These are phyloP conservation scores for Anseranas semipalmata DNA, from an alignment of 2,113 vertebrate species.

Conservation along the genomic window DNA sequence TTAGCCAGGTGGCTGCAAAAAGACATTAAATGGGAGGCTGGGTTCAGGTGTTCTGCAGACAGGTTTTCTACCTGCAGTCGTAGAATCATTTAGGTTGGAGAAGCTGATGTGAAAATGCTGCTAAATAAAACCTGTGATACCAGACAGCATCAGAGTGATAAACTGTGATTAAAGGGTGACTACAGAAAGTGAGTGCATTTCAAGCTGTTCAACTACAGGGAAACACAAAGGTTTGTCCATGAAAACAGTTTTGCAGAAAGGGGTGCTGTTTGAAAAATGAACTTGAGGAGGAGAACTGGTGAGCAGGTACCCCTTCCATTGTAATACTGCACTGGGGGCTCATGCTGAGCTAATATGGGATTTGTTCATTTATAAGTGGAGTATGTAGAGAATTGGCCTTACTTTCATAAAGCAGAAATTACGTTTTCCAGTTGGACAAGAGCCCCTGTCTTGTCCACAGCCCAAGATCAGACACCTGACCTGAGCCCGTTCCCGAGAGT, in stretches of 20 bases:
- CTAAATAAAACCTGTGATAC: neutral
- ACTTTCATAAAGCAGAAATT: neutral
- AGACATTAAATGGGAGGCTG: neutral
- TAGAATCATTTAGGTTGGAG: neutral
- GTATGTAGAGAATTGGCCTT: neutral
- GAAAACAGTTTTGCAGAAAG: neutral
- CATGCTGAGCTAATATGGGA: fast-evolving
- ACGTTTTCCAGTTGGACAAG: neutral
- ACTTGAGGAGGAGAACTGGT: neutral
- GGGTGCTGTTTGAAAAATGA: neutral
- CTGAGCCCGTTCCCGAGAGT: neutral
- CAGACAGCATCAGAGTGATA: neutral
- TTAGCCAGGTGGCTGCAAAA: neutral
- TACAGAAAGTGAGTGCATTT: neutral
- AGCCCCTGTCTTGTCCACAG: neutral
- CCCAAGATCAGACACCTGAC: neutral
- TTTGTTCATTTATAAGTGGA: neutral
- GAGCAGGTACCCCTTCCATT: neutral
- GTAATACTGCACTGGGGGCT: neutral
- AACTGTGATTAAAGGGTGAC: neutral
- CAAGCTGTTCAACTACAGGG: neutral
- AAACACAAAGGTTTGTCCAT: neutral
- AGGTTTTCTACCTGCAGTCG: neutral
- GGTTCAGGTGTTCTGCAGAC: neutral
- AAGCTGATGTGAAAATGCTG: neutral